phyloP scores from a whole-genome alignment of 2,888 invertebrate genomes.

The Hedychridium roseum region DNA sequence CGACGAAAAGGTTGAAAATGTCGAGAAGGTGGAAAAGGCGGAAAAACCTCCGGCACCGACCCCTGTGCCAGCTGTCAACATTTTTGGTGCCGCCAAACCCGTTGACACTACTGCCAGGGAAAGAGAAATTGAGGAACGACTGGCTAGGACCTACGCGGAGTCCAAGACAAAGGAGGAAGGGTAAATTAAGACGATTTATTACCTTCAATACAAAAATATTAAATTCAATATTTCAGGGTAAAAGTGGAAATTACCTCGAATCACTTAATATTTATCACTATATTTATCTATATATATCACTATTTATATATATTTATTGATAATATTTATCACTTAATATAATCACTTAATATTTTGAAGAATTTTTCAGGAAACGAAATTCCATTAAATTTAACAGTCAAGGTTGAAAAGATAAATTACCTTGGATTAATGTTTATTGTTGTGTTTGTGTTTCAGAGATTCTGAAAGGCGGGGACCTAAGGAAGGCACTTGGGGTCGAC shows the following conservation, averaged over 20 bases:
- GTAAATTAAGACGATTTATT: no score
- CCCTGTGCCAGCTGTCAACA: constrained; percentile 73
- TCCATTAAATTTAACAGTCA: no score
- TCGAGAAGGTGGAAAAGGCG: no score
- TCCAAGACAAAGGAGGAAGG: constrained; percentile 51
- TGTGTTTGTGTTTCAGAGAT: constrained; percentile 27
- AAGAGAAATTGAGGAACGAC: constrained; percentile 88
- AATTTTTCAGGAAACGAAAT: no score
- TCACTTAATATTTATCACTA: no score
- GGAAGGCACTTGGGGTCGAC: constrained; percentile 51
- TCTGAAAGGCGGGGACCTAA: constrained; percentile 41
- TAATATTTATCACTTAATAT: background rate
- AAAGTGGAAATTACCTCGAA: no score
- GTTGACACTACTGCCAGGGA: constrained; percentile 93
- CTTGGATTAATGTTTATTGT: background rate
- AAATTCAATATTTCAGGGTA: no score
- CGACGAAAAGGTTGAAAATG: no score
- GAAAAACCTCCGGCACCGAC: constrained; percentile 47
- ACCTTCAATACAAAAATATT: no score
- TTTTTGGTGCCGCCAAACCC: constrained; percentile 95
- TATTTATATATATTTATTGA: background rate
- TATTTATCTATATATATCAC: no score
- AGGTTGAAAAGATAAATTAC: no score
- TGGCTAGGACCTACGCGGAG: constrained; percentile 67
- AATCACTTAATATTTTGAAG: background rate